Evolutionary conservation across 2,797 vertebrate species (phyloP), one percentile per base, ranked within the genome.

Genomic region (Clarias platycephalus): DNA sequence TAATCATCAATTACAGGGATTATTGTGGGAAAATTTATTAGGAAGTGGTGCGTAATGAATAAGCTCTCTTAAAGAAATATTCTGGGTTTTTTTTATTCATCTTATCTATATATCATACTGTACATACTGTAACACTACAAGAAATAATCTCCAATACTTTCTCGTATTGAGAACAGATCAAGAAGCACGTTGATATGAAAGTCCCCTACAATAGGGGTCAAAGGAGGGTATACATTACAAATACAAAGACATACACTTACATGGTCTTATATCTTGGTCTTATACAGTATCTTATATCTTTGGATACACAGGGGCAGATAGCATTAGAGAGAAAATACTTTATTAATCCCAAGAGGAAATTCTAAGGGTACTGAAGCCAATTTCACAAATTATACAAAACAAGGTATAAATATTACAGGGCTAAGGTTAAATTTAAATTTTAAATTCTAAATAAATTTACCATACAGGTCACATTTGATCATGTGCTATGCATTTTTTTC

Each of bases 1-100:
- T 71, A 37, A 34, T 18, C 24, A 68, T 58, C 53, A 31, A 74
- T 82, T 62, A 63, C 8, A 28, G 31, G 49, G 37, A 26, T 72
- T 62, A 63, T 26, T 82, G 58, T 37, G 15, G 53, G 1, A 10
- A 58, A 1, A 1, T 37, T 10, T n/a, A n/a, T 37, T 53, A 74
- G 55, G 37, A 44, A 72, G 34, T 20, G n/a, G 26, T 34, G 28
- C 16, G 49, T 78, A 62, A 78, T 62, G 75, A 77, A 77, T 40
- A 62, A 15, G 34, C 58, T 77, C 55, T 77, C 12, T 62, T 37
- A 24, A n/a, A 37, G 5, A 37, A 40, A 62, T 77, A 60, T 58
- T 60, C 34, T 13, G 57, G 0, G 0, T 76, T 34, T 58, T 31
- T 10, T 71, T 53, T 26, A 24, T n/a, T 15, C 31, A 2, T 22